These are phyloP conservation scores for Anoplolepis gracilipes DNA, from an alignment of 1,140 invertebrate genomes.

Conservation along the genomic window DNA sequence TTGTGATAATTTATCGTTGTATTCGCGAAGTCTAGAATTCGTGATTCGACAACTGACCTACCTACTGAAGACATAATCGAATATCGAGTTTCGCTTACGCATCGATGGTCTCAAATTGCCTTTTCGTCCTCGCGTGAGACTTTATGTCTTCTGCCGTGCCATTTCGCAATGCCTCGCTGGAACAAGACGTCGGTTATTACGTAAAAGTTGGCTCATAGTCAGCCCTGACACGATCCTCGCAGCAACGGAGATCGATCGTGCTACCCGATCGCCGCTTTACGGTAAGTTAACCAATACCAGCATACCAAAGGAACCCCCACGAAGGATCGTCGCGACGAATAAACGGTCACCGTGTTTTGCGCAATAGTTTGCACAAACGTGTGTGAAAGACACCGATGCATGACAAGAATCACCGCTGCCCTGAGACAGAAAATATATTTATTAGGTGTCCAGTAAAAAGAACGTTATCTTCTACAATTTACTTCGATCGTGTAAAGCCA, in stretches of 20 bases:
- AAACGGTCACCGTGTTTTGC: background rate
- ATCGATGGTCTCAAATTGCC: slow-evolving; percentile 51
- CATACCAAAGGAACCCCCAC: background rate
- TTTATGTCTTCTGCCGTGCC: slow-evolving; percentile 38
- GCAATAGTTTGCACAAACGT: slow-evolving; percentile 32
- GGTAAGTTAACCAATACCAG: slow-evolving; percentile 51
- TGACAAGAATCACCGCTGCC: slow-evolving; percentile 4
- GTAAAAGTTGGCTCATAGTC: slow-evolving; percentile 60
- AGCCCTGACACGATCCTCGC: slow-evolving; percentile 64
- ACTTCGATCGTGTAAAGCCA: background rate
- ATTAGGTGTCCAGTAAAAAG: slow-evolving; percentile 33
- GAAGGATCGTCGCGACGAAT: background rate
- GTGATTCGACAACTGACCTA: slow-evolving; percentile 13
- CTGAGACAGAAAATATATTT: slow-evolving; percentile 8
- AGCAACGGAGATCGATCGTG: slow-evolving; percentile 60
- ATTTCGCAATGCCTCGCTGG: slow-evolving; percentile 64
- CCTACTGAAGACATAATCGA: slow-evolving; percentile 54
- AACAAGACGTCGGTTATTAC: slow-evolving; percentile 67
- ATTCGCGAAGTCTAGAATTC: slow-evolving; percentile 24
- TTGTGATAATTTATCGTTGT: background rate
- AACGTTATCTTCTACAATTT: slow-evolving; percentile 4
- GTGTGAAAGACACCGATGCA: slow-evolving; percentile 34
- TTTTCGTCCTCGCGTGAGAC: slow-evolving; percentile 62
- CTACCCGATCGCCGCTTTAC: slow-evolving; percentile 57
- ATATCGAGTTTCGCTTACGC: slow-evolving; percentile 64